Evolutionary conservation across 2,113 vertebrate genomes (phyloP).

Genomic region (Lasiurus borealis): DNA sequence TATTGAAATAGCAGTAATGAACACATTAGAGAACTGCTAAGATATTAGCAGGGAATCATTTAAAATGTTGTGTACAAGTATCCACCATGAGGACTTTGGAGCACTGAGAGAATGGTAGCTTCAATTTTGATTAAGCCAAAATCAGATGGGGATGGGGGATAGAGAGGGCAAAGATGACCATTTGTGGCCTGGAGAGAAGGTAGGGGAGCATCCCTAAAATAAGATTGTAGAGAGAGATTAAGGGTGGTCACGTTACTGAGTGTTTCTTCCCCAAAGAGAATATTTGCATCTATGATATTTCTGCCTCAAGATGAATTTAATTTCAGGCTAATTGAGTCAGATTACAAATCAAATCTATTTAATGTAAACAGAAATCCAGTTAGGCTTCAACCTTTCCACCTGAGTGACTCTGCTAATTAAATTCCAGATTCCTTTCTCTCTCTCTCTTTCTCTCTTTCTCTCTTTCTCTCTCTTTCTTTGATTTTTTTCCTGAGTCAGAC

Average conservation of each 20-base stretch:
- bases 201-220: background rate
- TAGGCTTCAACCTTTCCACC: slow-evolving; percentile 66
- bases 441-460: no score
- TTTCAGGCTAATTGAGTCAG: slow-evolving; percentile 76
- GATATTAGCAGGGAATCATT: background rate
- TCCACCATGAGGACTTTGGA: background rate
- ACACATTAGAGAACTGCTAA: background rate
- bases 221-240: background rate
- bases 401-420: slow-evolving; percentile 70
- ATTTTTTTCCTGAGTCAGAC: background rate
- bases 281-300: slow-evolving; percentile 66
- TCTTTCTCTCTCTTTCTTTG: background rate
- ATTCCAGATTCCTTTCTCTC: slow-evolving; percentile 41
- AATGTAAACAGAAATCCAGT: slow-evolving; percentile 72
- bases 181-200: background rate
- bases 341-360: slow-evolving; percentile 78
- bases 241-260: background rate
- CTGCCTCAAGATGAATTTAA: slow-evolving; percentile 61
- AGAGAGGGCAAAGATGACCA: no score
- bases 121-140: background rate
- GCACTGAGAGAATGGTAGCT: background rate
- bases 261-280: background rate
- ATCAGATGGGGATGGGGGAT: background rate
- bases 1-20: background rate
- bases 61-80: background rate